Evolutionary conservation across 2,113 vertebrate genomes (phyloP), one percentile per base, ranked within the genome.

Genomic region (Pelecanoides urinatrix): DNA sequence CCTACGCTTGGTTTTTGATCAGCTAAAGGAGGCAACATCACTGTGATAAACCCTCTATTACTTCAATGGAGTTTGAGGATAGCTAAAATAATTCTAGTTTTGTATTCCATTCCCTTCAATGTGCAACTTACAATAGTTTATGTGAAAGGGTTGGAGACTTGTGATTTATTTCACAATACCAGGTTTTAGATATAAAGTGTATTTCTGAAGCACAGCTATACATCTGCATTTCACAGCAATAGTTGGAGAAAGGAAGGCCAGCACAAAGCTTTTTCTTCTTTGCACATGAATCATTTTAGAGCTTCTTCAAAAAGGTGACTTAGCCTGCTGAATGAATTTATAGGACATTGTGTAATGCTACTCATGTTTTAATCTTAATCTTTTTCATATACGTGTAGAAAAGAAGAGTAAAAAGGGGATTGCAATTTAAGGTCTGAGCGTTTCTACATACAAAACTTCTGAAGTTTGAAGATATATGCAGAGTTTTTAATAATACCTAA

Each of bases 161-260:
- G 53, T 58, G 55, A 77, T 74, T 86, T 86, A 92, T 94, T 88
- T 93, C 67, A 67, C 55, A 90, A 63, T 93, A 63, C 23, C 34
- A 27, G 49, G 8, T 74, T 94, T 90, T 90, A 74, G 65, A 62
- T 63, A 61, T 18, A 61, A 89, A 75, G 34, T 61, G 6, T 81
- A 30, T 85, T 96, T 94, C 74, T 89, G 94, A 95, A 90, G 70
- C 61, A 58, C 83, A 94, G 94, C 53, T 78, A 59, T 72, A 58
- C 53, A 61, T 93, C 70, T 81, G 84, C 86, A 85, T 94, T 95
- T 92, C 86, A 89, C 34, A 95, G 89, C 16, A 91, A 40, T 21
- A 32, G 22, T 6, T 2, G 4, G 58, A 91, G 53, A 92, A 95
- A 79, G 62, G 40, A 87, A 68, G 53, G 53, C 56, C 65, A 77